phyloP scores from a whole-genome alignment of 2,888 invertebrate species.

The Heliconius erato region DNA sequence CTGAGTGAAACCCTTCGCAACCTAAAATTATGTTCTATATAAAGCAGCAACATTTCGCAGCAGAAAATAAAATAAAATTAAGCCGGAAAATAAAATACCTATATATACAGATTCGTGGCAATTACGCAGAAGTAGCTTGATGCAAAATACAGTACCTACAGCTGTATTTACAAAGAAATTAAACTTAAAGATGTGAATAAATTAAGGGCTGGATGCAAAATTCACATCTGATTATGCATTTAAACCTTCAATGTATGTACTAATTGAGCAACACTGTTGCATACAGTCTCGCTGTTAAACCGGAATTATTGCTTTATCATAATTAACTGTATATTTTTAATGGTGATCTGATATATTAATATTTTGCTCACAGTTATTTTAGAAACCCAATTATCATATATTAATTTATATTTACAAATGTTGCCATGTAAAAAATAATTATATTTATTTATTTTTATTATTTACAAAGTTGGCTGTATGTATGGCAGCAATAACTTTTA shows the following conservation, averaged over 20 bases:
- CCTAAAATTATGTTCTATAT: constrained; percentile 84
- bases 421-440: background rate
- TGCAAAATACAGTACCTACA: background rate
- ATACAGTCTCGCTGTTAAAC: constrained; percentile 63
- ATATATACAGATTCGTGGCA: constrained; percentile 75
- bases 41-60: constrained; percentile 72
- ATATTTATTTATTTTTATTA: background rate
- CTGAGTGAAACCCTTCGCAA: constrained; percentile 81
- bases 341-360: constrained; percentile 22
- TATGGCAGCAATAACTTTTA: background rate
- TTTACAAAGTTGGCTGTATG: background rate
- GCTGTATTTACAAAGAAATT: constrained; percentile 19
- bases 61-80: constrained; percentile 79
- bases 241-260: constrained; percentile 46
- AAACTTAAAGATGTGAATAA: constrained; percentile 4
- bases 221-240: constrained; percentile 13
- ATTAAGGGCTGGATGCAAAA: constrained; percentile 22
- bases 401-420: background rate
- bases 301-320: constrained; percentile 12
- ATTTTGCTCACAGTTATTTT: constrained; percentile 20
- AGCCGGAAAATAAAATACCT: constrained; percentile 77
- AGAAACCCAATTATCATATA: constrained; percentile 4
- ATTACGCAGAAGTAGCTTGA: constrained; percentile 61
- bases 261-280: constrained; percentile 62
- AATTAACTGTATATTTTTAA: constrained; percentile 22